phyloP scores from a whole-genome alignment of 2,888 invertebrate species.

The Helobdella robusta region DNA sequence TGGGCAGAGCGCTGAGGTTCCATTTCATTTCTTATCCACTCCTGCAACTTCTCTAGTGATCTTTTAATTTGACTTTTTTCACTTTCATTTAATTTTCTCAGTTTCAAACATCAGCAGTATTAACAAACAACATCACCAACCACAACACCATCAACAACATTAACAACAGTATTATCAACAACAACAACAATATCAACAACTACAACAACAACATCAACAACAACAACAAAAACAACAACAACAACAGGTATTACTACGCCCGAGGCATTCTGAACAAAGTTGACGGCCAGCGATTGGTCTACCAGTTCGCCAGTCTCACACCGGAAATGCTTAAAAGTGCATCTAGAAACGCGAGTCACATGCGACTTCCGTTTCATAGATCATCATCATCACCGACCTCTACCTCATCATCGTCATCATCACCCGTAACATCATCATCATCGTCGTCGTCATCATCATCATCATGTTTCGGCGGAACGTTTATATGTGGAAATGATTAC shows the following conservation, averaged over 20 bases:
- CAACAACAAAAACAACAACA: background rate
- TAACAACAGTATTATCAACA: too few species aligned
- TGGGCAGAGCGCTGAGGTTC: slow-evolving; percentile 88
- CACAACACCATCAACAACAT: too few species aligned
- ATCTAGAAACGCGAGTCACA: slow-evolving; percentile 8
- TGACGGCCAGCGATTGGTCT: slow-evolving; percentile 94
- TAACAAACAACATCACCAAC: too few species aligned
- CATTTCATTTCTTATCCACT: too few species aligned
- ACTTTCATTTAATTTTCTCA: background rate
- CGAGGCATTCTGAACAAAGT: slow-evolving; percentile 97
- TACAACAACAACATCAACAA: background rate
- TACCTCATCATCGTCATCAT: slow-evolving; percentile 8
- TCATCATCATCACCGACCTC: slow-evolving; percentile 7
- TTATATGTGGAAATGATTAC: too few species aligned
- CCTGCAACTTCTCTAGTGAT: background rate
- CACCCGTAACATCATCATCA: slow-evolving; percentile 9
- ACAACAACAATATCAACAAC: too few species aligned
- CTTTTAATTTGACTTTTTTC: background rate
- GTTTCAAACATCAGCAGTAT: background rate
- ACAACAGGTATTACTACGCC: slow-evolving; percentile 80
- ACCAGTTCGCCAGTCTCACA: slow-evolving; percentile 98
- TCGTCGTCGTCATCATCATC: slow-evolving; percentile 9
- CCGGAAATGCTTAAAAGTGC: slow-evolving; percentile 26
- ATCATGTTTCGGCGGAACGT: too few species aligned
- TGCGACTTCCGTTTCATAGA: background rate